phyloP scores from a whole-genome alignment of 2,113 vertebrate species.

The Sorex fumeus region DNA sequence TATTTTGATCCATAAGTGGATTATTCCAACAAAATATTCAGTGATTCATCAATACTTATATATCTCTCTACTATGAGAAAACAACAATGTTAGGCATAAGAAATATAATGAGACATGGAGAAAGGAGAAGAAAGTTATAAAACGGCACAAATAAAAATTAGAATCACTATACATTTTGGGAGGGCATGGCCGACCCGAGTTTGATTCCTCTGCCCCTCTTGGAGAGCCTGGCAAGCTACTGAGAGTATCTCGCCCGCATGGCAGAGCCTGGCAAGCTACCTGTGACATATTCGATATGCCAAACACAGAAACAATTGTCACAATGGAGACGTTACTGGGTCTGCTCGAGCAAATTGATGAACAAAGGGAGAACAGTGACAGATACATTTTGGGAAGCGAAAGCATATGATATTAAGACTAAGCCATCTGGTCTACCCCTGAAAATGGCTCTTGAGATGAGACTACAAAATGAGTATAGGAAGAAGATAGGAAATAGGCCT shows the following conservation, averaged over 20 bases:
- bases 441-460: background rate
- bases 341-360: too few species aligned
- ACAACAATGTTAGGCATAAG: background rate
- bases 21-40: background rate
- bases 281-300: too few species aligned
- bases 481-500: background rate
- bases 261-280: too few species aligned
- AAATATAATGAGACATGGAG: background rate
- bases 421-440: background rate
- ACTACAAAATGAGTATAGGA: background rate
- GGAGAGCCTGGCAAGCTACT: too few species aligned
- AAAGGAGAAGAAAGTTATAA: background rate
- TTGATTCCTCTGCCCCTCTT: too few species aligned
- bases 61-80: background rate
- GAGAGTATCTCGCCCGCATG: too few species aligned
- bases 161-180: background rate
- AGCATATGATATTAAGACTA: background rate
- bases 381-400: conserved; percentile 42
- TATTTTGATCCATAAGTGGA: background rate
- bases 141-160: too few species aligned
- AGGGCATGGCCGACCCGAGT: too few species aligned
- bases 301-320: too few species aligned
- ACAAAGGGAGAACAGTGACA: too few species aligned
- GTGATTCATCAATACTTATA: background rate
- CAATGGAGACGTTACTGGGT: too few species aligned